A percentile compares a stretch with the other conserved stretches of the same genome.
phyloP scores from a whole-genome alignment of 2,888 invertebrate species.

The Synergus umbraculus region DNA sequence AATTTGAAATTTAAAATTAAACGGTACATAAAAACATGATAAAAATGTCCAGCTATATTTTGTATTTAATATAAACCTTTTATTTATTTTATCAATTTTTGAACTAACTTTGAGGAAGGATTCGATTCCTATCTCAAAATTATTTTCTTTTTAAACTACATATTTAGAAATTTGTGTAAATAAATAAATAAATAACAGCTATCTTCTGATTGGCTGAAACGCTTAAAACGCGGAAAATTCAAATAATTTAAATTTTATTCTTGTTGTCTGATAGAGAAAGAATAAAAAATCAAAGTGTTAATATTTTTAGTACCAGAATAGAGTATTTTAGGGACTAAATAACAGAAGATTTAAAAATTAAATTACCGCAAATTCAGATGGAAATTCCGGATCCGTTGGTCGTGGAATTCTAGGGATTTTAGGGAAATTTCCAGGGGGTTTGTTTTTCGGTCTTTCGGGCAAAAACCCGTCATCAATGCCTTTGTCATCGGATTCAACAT shows the following conservation, averaged over 20 bases:
- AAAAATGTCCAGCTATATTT: too few relatives aligned
- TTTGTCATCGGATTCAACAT: slow-evolving; percentile 43
- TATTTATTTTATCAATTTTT: too few relatives aligned
- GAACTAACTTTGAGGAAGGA: too few relatives aligned
- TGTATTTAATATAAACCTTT: too few relatives aligned
- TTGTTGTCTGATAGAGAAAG: background rate
- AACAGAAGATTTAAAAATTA: background rate
- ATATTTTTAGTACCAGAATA: background rate
- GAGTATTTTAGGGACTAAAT: background rate
- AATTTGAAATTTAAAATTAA: too few relatives aligned
- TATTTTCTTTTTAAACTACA: too few relatives aligned
- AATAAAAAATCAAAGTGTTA: background rate
- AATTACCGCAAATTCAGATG: slow-evolving; percentile 36
- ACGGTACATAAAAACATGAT: too few relatives aligned
- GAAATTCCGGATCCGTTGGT: slow-evolving; percentile 41
- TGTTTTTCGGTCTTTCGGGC: slow-evolving; percentile 48
- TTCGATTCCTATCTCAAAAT: too few relatives aligned
- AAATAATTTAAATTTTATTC: background rate
- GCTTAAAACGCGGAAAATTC: background rate
- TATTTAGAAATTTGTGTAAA: too few relatives aligned
- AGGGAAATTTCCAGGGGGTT: slow-evolving; percentile 46
- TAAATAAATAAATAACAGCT: background rate
- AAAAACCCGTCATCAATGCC: slow-evolving; percentile 85
- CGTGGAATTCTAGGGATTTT: slow-evolving; percentile 29
- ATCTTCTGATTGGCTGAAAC: background rate